Evolutionary conservation across 2,113 vertebrate genomes (phyloP).

Genomic region (Redunca redunca): DNA sequence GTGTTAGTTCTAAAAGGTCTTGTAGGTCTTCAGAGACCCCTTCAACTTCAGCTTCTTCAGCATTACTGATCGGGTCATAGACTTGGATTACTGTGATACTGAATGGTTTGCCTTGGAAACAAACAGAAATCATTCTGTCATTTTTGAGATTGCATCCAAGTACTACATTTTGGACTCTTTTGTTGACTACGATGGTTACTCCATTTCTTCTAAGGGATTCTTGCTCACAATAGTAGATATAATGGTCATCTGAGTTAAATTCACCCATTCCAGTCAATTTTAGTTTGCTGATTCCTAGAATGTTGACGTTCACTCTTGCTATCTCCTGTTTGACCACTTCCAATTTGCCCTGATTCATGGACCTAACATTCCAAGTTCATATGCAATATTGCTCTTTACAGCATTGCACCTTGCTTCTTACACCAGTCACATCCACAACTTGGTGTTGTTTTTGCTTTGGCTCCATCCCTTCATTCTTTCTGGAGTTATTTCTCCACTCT

Average conservation of each 20-base stretch:
- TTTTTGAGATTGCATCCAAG: neutral
- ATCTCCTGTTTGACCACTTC: neutral
- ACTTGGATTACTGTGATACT: neutral
- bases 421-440: neutral
- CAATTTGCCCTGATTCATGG: neutral
- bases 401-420: neutral
- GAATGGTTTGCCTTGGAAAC: neutral
- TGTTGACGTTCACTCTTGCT: rapidly evolving
- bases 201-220: neutral
- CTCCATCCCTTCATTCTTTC: neutral
- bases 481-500: neutral
- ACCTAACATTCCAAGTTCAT: neutral
- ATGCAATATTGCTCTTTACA: neutral
- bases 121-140: neutral
- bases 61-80: neutral
- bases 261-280: neutral
- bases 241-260: neutral
- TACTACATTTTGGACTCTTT: neutral
- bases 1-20: neutral
- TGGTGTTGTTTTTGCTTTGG: neutral
- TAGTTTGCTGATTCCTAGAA: neutral
- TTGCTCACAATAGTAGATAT: neutral
- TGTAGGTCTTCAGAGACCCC: neutral
- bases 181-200: neutral
- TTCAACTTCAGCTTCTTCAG: neutral